Conservation (phyloP, 2,888 invertebrate species). For the Celastrina argiolus region DNA sequence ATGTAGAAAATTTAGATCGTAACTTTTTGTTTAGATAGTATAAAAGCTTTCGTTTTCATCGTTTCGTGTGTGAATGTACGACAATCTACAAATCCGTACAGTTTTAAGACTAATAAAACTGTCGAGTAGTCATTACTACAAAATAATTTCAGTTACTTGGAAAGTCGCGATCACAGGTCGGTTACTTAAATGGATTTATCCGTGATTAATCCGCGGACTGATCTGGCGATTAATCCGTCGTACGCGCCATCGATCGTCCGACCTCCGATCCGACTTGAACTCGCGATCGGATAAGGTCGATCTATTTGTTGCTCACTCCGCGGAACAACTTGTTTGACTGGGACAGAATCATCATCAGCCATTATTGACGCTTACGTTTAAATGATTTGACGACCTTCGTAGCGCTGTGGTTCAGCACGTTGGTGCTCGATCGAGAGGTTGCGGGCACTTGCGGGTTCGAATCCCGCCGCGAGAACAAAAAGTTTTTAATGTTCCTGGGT, state of each 20-base stretch:
- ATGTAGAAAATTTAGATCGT: no score
- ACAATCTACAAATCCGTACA: background rate
- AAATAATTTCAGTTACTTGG: background rate
- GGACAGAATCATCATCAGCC: conserved; percentile 22
- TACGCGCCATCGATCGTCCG: background rate
- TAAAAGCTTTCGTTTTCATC: no score
- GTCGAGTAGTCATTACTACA: background rate
- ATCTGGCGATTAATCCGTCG: background rate
- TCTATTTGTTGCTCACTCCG: background rate
- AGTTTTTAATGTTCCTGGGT: no score
- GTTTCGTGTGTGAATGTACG: no score
- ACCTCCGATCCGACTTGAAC: conserved; percentile 3
- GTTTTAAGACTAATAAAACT: background rate
- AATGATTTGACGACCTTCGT: no score
- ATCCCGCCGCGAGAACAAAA: no score
- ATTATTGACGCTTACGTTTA: no score
- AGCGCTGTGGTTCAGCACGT: no score
- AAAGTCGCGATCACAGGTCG: background rate
- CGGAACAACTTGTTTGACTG: background rate
- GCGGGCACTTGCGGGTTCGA: no score
- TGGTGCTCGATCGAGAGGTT: no score
- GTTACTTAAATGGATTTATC: background rate
- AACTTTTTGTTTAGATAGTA: no score
- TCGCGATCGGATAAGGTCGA: background rate
- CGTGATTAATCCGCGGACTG: conserved; percentile 3